Evolutionary conservation across 2,888 invertebrate genomes (phyloP), one percentile per base, ranked within the genome.

Genomic region (Drosophila prolongata): DNA sequence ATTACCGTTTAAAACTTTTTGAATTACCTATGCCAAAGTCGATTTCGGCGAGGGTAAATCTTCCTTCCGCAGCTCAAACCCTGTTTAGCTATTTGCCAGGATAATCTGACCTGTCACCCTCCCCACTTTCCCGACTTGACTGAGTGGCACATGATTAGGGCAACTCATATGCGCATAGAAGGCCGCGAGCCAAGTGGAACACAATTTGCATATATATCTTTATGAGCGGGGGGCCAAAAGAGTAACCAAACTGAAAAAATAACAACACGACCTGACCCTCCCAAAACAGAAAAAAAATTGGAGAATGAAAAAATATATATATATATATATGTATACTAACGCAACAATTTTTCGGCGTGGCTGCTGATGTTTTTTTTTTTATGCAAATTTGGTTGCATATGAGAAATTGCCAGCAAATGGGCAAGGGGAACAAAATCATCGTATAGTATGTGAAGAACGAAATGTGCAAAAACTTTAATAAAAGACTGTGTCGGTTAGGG

Each of bases 391-490:
- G 70, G 76, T 80, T 89, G 81, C 89, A 87, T 84, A 81, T 84
- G 78, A 87, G 74, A 84, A 77, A 84, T 77, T 74, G 77, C 66
- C 75, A 76, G 77, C 11, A 40, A 53, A 38, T 14, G 44, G 47
- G 16, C 16, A 42, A 11, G 46, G 9, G 16, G 37, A 57, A 24
- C 47, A 71, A 69, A 70, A 77, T 69, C 62, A 82, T 77, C 64
- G 43, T 50, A 64, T 10, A 49, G 80, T 71, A 79, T 80, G 80
- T 71, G 76, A 82, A 58, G 72, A 70, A 70, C 67, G 62, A 82
- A 86, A 77, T 80, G 86, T 78, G 87, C 79, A 85, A 82, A 74
- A 75, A 83, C 89, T 83, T 83, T 88, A 88, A 83, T 88, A 88
- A 88, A 77, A 83, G 78, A 74, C 73, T 70, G 47, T 60, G 70